Evolutionary conservation across 2,113 vertebrate species (phyloP).

Genomic region (Varanus salvator): DNA sequence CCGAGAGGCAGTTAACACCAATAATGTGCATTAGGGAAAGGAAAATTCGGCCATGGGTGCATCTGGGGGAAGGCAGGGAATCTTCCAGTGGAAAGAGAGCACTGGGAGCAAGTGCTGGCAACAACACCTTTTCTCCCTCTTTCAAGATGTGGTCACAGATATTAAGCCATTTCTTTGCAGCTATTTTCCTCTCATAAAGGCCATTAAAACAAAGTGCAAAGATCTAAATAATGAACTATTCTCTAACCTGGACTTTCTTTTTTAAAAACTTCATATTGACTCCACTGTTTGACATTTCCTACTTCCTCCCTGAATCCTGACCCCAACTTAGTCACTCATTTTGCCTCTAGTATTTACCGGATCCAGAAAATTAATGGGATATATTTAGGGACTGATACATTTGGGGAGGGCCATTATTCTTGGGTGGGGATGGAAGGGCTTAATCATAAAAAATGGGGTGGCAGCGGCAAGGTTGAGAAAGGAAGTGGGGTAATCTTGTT

Average conservation of each 20-base stretch:
- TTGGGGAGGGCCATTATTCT: not conserved
- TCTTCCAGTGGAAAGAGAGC: not conserved
- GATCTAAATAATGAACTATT: not conserved
- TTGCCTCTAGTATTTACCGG: not conserved
- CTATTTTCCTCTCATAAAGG: conserved; percentile 1
- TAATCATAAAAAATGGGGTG: not conserved
- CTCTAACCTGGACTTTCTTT: not conserved
- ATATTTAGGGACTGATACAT: not conserved
- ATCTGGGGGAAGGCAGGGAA: not conserved
- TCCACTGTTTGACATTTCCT: not conserved
- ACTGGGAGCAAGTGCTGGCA: accelerated
- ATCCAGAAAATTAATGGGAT: not conserved
- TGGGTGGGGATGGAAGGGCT: not conserved
- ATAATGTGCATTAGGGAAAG: accelerated
- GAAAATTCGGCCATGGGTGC: not conserved
- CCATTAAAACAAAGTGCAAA: not conserved
- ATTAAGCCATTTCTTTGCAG: conserved; percentile 18
- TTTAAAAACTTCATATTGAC: not conserved
- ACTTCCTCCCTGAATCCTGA: not conserved
- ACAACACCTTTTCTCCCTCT: not conserved
- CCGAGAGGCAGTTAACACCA: not conserved
- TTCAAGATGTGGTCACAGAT: not conserved
- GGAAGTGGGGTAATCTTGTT: not conserved
- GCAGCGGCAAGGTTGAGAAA: not conserved
- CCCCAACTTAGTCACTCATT: not conserved